Base-by-base conservation (phyloP, 2,797 vertebrate species). In the Gambelia wislizenii region DNA sequence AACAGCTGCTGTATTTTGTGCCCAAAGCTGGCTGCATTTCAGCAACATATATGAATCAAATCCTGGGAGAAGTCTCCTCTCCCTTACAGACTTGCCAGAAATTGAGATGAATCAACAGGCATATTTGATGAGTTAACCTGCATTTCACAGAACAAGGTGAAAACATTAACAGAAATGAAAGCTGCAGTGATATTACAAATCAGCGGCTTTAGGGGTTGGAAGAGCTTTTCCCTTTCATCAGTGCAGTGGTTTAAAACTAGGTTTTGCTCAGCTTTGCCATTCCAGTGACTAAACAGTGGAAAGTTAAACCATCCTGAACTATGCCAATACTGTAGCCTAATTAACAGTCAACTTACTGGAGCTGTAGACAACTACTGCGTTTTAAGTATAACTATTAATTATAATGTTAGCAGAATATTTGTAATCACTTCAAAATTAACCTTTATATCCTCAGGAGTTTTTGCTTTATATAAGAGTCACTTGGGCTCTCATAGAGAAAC, bases 361-460 rank as follows among this genome's bases (percentile, higher is more conserved):
- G 84, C 82, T 88, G 78, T 72, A 93, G 90, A 95, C 94, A 90
- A 93, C 78, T 92, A 91, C 90, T 94, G 86, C 75, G 78, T 90
- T 94, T 92, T 94, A 97, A 95, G 91, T 96, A 94, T 95, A 93
- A 92, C 91, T 96, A 96, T 96, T 95, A 94, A 95, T 96, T 95
- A 94, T 94, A 92, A 92, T 92, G 87, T 94, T 91, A 94, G 91
- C 87, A 86, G 92, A 96, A 96, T 96, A 94, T 94, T 96, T 96
- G 94, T 96, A 97, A 96, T 95, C 92, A 89, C 93, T 97, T 97
- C 91, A 93, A 92, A 96, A 96, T 97, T 97, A 97, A 97, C 93
- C 95, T 96, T 96, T 91, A 78, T 95, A 96, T 97, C 93, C 97
- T 98, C 96, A 70, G 90, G 97, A 98, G 97, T 90, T 95, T 95